Percentiles rank a stretch among this genome's conserved stretches.
Evolutionary conservation across 92 coral and sea anemone species (phyloP).

Genomic region (Micromussa lordhowensis): DNA sequence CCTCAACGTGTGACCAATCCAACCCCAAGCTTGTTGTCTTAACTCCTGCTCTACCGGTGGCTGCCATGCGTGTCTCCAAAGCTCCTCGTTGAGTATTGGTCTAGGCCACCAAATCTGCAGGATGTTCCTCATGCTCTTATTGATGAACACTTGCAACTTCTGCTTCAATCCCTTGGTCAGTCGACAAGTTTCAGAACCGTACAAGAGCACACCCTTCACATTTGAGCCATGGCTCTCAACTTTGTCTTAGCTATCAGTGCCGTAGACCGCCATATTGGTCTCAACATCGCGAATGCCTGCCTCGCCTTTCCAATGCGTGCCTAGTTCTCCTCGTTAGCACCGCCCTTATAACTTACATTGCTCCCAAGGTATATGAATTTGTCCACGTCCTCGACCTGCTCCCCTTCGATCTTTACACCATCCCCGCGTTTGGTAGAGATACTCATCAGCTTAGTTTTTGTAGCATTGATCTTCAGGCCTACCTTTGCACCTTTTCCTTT

Average conservation of each 20-base stretch:
- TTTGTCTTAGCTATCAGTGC: too few species aligned
- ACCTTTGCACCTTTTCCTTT: too few species aligned
- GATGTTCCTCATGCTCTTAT: slow-evolving; percentile 9
- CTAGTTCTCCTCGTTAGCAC: too few species aligned
- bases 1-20: neutral
- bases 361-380: slow-evolving; percentile 36
- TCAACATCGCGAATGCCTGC: too few species aligned
- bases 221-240: slow-evolving; percentile 25
- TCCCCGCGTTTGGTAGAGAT: slow-evolving; percentile 6
- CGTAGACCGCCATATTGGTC: too few species aligned
- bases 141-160: slow-evolving; percentile 22
- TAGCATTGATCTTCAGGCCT: too few species aligned
- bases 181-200: slow-evolving; percentile 19
- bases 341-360: slow-evolving; percentile 9
- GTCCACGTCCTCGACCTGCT: slow-evolving; percentile 5
- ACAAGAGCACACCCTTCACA: neutral
- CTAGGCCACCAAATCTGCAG: slow-evolving; percentile 3
- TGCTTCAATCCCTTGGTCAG: too few species aligned
- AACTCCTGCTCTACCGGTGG: neutral
- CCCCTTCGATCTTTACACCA: slow-evolving; percentile 7
- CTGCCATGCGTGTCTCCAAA: neutral
- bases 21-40: neutral
- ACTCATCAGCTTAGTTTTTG: too few species aligned
- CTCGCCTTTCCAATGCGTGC: slow-evolving; percentile 15
- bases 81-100: neutral